Evolutionary conservation across 2,888 invertebrate species (phyloP), one percentile per base, ranked within the genome.

Genomic region (Drosophila hamatofila): DNA sequence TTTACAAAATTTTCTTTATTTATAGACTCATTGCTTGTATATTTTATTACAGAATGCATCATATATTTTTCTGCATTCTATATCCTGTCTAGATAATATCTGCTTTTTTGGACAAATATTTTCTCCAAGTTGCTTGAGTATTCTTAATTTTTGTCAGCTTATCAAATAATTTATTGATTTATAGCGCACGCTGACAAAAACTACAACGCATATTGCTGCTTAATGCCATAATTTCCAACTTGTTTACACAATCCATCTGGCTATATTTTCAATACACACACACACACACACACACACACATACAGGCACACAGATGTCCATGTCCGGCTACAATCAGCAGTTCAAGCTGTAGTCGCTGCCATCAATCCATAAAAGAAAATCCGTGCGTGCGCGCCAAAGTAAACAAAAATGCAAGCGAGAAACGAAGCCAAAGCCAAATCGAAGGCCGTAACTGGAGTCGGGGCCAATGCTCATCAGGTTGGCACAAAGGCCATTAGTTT

Each of bases 211-310:
- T 81, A 72, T 79, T 71, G 81, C 70, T 56, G 79, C 70, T 81
- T 80, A 86, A 81, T 89, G 71, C 89, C 85, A 89, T 89, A 89
- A 86, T 86, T 87, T 86, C 86, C 66, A 80, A 39, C 82, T 61
- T 86, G 85, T 89, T 86, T 86, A 89, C 88, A 86, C 89, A 89
- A 86, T 89, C 89, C 85, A 87, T 87, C 89, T 85, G 85, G 88
- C 87, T 85, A 69, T 78, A 85, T 78, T 80, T 89, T 75, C 63
- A 59, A 68, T 64, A 74, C 61, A 71, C 55, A 66, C 71, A 54
- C 23, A 73, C 61, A 72, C 54, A 63, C 71, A 21, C 21, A 23
- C 52, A 35, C 52, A 35, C 35, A 63, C 71, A 21, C 21, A 23
- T 35, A 35, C 52, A 35, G 23, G 16, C 52, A 54, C 25, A 73